phyloP scores from a whole-genome alignment of 2,113 vertebrate species.

The Toxostoma redivivum region DNA sequence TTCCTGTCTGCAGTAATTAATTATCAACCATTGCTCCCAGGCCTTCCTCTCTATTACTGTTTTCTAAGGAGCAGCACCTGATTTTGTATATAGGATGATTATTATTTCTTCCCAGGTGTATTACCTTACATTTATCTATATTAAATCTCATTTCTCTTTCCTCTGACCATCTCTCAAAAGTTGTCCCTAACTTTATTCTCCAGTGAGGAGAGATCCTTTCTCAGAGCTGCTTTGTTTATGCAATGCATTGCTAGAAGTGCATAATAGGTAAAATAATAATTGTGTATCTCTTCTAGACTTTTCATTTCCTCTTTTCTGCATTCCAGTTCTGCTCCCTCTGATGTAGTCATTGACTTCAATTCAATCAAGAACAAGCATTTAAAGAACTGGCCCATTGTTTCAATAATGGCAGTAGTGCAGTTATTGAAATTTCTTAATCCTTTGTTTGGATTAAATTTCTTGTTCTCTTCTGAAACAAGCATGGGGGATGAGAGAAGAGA shows the following conservation, averaged over 20 bases:
- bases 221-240: conserved; percentile 29
- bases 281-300: not conserved
- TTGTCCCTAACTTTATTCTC: conserved; percentile 38
- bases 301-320: conserved; percentile 34
- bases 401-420: conserved; percentile 2
- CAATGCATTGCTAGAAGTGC: not conserved
- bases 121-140: conserved; percentile 71
- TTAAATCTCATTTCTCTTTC: conserved; percentile 69
- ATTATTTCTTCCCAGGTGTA: conserved; percentile 61
- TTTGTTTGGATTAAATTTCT: conserved; percentile 54
- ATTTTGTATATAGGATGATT: conserved; percentile 24
- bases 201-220: conserved; percentile 47
- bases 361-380: conserved; percentile 15
- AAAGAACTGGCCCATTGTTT: conserved; percentile 22
- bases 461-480: conserved; percentile 40
- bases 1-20: conserved; percentile 34
- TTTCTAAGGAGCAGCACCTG: conserved; percentile 31
- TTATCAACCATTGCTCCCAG: not conserved
- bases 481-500: conserved; percentile 7
- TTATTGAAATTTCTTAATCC: conserved; percentile 57
- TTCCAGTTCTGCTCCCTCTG: conserved; percentile 2
- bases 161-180: conserved; percentile 37
- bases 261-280: conserved; percentile 29
- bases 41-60: not conserved
- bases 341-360: conserved; percentile 27